Percentiles rank a stretch among this genome's conserved stretches.
phyloP scores from a whole-genome alignment of 2,888 invertebrate genomes.

The Aspidiotus rigidus region DNA sequence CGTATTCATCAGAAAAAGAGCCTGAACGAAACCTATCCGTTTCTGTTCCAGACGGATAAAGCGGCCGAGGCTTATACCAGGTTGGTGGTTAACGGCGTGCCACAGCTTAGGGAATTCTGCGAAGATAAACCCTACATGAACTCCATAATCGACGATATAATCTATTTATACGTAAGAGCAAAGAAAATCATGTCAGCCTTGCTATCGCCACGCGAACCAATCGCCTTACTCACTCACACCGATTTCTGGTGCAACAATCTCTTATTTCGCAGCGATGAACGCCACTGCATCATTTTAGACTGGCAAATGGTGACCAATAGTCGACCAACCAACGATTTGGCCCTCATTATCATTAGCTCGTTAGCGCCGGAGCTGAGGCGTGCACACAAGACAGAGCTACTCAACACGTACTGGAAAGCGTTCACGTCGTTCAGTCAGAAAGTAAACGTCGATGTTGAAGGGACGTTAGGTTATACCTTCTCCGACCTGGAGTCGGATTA shows the following conservation, averaged over 20 bases:
- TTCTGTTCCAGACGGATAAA: constrained; percentile 66
- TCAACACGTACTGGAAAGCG: constrained; percentile 61
- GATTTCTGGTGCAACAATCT: constrained; percentile 79
- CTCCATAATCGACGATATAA: constrained; percentile 53
- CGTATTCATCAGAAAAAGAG: constrained; percentile 45
- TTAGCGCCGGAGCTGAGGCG: constrained; percentile 61
- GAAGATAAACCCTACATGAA: constrained; percentile 46
- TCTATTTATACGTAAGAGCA: constrained; percentile 54
- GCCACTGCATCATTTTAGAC: constrained; percentile 61
- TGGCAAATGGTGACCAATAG: constrained; percentile 66
- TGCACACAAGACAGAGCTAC: constrained; percentile 52
- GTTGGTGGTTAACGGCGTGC: constrained; percentile 64
- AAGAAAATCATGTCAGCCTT: constrained; percentile 62
- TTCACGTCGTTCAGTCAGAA: constrained; percentile 53
- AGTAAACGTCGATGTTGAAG: constrained; percentile 55
- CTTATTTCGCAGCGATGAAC: constrained; percentile 52
- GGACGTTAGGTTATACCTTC: constrained; percentile 48
- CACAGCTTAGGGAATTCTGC: constrained; percentile 56
- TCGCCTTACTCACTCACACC: constrained; percentile 67
- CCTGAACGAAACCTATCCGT: constrained; percentile 52
- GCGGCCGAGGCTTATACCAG: constrained; percentile 73
- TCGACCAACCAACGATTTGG: constrained; percentile 67
- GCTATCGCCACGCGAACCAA: constrained; percentile 60
- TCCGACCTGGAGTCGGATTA: constrained; percentile 51
- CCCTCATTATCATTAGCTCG: constrained; percentile 59